These are phyloP conservation scores for Mus spicilegus DNA, from an alignment of 2,113 vertebrate genomes.

Conservation along the genomic window DNA sequence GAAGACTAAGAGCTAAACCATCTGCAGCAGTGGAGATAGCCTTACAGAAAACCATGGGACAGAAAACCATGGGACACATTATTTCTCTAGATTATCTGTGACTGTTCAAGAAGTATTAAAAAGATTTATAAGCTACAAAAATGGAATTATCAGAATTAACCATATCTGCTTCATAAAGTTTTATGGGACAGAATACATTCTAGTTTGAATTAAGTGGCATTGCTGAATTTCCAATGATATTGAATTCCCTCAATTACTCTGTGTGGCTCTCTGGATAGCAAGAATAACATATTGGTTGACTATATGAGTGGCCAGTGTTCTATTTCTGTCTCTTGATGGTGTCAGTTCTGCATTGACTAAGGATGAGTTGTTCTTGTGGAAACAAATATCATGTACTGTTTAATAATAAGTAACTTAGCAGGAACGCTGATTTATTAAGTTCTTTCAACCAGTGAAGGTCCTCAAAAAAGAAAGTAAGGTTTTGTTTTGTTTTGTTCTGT, in stretches of 20 bases:
- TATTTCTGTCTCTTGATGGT: not conserved
- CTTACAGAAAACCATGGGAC: not conserved
- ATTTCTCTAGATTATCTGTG: slow-evolving; percentile 37
- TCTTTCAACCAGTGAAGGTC: not conserved
- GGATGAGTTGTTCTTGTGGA: not conserved
- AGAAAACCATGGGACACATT: not conserved
- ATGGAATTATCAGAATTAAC: slow-evolving; percentile 29
- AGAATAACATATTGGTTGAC: not conserved
- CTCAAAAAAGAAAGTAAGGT: not conserved
- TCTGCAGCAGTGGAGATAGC: not conserved
- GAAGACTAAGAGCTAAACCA: not conserved
- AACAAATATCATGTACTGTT: slow-evolving; percentile 3
- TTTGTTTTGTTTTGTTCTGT: not conserved
- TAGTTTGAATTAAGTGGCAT: slow-evolving; percentile 8
- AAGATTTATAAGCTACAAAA: slow-evolving; percentile 36
- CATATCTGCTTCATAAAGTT: slow-evolving; percentile 38
- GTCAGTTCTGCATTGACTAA: not conserved
- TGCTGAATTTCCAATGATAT: not conserved
- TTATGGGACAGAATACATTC: slow-evolving; percentile 16
- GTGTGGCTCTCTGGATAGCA: not conserved
- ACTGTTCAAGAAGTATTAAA: not conserved
- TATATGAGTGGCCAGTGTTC: not conserved
- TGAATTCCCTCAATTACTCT: slow-evolving; percentile 26
- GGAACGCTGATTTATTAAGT: slow-evolving; percentile 9
- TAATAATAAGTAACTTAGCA: slow-evolving; percentile 27